These are phyloP conservation scores for Orthonyx spaldingii DNA, from an alignment of 2,113 vertebrate species.

Conservation along the genomic window DNA sequence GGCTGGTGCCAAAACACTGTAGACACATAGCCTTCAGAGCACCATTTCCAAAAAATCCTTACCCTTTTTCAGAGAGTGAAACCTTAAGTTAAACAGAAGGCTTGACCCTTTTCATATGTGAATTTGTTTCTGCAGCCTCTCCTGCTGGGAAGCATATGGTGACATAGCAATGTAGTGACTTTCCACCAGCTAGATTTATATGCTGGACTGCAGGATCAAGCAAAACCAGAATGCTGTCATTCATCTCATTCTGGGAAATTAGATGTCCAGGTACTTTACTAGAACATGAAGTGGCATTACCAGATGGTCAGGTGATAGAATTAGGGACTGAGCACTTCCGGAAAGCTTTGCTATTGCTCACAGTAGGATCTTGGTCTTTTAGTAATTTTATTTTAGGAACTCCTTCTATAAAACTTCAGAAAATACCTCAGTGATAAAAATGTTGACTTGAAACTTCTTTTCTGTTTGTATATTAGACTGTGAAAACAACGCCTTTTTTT, in stretches of 20 bases:
- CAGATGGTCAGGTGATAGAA: neutral
- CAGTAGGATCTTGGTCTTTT: neutral
- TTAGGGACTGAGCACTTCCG: neutral
- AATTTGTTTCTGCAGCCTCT: neutral
- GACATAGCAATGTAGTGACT: neutral
- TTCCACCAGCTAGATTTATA: neutral
- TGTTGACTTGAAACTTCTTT: neutral
- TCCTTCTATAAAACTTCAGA: neutral
- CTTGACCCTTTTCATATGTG: neutral
- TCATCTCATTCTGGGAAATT: neutral
- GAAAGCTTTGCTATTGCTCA: neutral
- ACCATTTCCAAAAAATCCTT: neutral
- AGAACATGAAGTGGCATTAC: neutral
- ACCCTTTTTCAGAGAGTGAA: neutral
- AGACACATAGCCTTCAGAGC: neutral
- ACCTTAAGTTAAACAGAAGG: neutral
- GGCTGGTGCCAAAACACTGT: neutral
- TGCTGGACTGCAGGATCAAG: neutral
- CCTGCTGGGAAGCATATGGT: neutral
- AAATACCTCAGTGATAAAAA: neutral
- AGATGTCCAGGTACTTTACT: neutral
- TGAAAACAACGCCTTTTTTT: neutral
- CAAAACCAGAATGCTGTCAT: neutral
- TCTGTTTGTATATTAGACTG: neutral
- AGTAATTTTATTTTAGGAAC: neutral